These are phyloP conservation scores for Pardosa pseudoannulata DNA, from an alignment of 2,888 invertebrate species.

Conservation along the genomic window DNA sequence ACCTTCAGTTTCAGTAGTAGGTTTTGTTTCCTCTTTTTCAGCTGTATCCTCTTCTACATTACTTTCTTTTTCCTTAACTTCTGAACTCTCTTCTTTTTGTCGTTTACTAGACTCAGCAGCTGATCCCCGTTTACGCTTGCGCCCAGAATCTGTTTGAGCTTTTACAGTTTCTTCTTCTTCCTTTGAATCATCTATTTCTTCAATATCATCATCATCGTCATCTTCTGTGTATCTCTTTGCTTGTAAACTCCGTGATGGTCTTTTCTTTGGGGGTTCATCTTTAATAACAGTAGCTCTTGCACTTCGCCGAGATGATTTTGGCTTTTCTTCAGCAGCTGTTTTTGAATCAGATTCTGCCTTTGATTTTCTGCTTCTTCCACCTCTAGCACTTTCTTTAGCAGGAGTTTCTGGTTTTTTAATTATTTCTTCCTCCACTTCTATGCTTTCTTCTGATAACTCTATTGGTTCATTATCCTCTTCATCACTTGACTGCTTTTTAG, in stretches of 20 bases:
- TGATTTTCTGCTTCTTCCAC: slow-evolving; percentile 32
- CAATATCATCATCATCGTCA: slow-evolving; percentile 53
- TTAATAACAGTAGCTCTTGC: slow-evolving; percentile 15
- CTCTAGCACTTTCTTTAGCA: slow-evolving; percentile 2
- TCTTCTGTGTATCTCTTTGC: slow-evolving; percentile 61
- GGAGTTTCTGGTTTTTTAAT: background rate
- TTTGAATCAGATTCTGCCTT: slow-evolving; percentile 22
- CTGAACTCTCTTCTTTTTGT: background rate
- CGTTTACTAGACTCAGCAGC: slow-evolving; percentile 38
- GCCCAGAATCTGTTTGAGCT: slow-evolving; percentile 9
- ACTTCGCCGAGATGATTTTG: slow-evolving; percentile 42
- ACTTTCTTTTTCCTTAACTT: background rate
- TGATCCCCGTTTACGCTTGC: slow-evolving; percentile 43
- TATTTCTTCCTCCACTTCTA: slow-evolving; percentile 21
- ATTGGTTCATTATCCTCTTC: slow-evolving; percentile 51
- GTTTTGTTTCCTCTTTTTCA: slow-evolving; percentile 8
- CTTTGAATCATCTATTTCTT: slow-evolving; percentile 47
- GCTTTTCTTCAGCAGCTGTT: slow-evolving; percentile 22
- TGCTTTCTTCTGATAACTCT: slow-evolving; percentile 37
- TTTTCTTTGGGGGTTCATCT: slow-evolving; percentile 53
- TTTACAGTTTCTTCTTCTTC: slow-evolving; percentile 21
- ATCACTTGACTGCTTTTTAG: slow-evolving; percentile 30
- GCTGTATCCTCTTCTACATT: background rate
- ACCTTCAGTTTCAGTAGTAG: background rate
- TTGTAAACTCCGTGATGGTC: slow-evolving; percentile 48